Base-by-base conservation (phyloP, 1,140 invertebrate species). In the Pseudomyrmex sp. region DNA sequence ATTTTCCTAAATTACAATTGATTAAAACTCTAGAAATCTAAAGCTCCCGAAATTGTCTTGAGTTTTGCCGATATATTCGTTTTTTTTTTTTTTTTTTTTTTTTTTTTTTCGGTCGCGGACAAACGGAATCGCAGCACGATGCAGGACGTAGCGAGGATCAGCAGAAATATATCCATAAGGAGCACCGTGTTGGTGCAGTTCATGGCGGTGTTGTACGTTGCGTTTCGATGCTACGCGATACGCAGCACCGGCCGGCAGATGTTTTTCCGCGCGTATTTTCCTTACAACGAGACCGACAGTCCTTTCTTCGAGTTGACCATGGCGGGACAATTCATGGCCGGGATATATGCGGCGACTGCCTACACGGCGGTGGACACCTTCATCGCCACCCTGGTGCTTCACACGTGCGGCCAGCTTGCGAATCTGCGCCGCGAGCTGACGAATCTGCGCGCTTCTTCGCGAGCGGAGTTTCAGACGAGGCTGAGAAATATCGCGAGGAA, bases 331-430 rank as follows among this genome's bases (percentile, higher is more conserved):
- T 86, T 94, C 2, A n/a, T 90, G 0, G 92, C 92, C 0, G 66
- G 93, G 1, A 66, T 88, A 7, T 82, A 93, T 0, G 90, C 92
- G 0, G 94, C 93, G 1, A 88, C 70, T 2, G 88, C 93, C 4
- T 95, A 95, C 82, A 89, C 95, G 0, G 90, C 89, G 15, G 92
- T 95, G 54, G 95, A 96, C 56, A 93, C 91, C 1, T 89, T 95
- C 20, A 91, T 95, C n/a, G 91, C 91, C 1, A 90, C 92, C 3
- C 65, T 95, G n/a, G 91, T 95, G 23, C 93, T 94, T 0, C 95
- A 95, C 75, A 91, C 94, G 15, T 92, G 94, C n/a, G 95, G 94
- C 46, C 93, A 95, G 23, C 75, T 96, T n/a, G 26, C 65, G 7
- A 87, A 62, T 23, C 5, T 88, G 18, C 56, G 15, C 5, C 0